These are phyloP conservation scores for Montifringilla adamsi DNA, from an alignment of 2,113 vertebrate species.

Conservation along the genomic window DNA sequence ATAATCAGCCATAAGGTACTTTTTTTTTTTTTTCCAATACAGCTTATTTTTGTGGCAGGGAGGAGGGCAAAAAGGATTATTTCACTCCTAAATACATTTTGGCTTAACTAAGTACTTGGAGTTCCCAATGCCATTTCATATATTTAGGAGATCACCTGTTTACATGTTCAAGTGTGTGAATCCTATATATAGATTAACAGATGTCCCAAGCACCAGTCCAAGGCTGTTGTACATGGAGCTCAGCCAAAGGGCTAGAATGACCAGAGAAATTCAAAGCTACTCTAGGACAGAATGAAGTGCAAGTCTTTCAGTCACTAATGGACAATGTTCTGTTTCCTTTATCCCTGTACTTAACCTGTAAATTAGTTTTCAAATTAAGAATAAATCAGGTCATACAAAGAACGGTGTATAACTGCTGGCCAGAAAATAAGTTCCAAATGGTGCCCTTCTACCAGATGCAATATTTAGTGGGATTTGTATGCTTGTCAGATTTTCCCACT, in stretches of 20 bases:
- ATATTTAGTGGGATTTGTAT: background rate
- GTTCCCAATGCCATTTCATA: constrained; percentile 42
- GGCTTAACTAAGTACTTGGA: constrained; percentile 52
- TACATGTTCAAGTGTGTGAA: constrained; percentile 49
- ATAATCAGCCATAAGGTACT: background rate
- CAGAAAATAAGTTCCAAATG: background rate
- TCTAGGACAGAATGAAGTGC: background rate
- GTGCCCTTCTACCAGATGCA: background rate
- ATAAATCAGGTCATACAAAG: background rate
- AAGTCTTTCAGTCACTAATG: background rate
- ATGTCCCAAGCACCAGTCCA: constrained; percentile 53
- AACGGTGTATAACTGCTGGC: background rate
- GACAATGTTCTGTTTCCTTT: background rate
- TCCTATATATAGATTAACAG: constrained; percentile 66
- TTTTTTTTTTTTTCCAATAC: background rate
- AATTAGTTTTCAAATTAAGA: background rate
- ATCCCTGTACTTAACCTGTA: background rate
- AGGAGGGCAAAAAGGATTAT: constrained; percentile 6
- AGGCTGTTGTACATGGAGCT: constrained; percentile 23
- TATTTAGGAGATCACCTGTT: constrained; percentile 68
- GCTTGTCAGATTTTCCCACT: background rate
- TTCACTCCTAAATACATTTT: constrained; percentile 19
- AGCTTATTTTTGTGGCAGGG: background rate
- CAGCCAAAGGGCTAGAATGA: constrained; percentile 44
- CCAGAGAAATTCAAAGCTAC: constrained; percentile 32